A percentile compares a stretch with the other conserved stretches of the same genome.
These are phyloP conservation scores for Apteryx mantelli DNA, from an alignment of 2,113 vertebrate genomes.

Conservation along the genomic window DNA sequence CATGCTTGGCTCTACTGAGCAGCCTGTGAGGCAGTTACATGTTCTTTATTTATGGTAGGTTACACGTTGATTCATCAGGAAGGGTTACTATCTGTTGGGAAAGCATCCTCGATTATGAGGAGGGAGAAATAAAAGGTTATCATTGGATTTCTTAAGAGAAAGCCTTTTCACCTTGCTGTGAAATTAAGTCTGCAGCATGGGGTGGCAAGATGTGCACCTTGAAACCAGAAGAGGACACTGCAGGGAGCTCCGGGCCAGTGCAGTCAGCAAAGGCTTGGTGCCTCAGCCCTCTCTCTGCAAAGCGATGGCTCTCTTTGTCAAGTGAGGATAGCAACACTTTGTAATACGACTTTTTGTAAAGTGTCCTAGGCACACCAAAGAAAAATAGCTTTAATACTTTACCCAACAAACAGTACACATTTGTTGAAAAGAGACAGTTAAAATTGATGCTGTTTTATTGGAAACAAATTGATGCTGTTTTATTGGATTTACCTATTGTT, in stretches of 20 bases:
- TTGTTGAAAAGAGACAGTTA: background rate
- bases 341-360: background rate
- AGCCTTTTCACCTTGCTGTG: background rate
- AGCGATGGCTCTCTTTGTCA: background rate
- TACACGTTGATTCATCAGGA: background rate
- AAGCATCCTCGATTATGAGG: background rate
- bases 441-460: background rate
- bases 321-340: background rate
- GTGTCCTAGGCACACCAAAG: background rate
- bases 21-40: background rate
- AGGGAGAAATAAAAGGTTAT: background rate
- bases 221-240: background rate
- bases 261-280: background rate
- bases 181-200: background rate
- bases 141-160: background rate
- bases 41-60: background rate
- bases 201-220: background rate
- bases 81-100: background rate
- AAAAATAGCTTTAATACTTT: background rate
- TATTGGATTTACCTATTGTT: background rate
- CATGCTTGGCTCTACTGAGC: background rate
- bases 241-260: background rate
- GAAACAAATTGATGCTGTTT: background rate
- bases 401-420: background rate
- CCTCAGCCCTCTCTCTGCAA: background rate